Percentiles rank a stretch among this genome's conserved stretches.
Evolutionary conservation across 1,140 invertebrate species (phyloP).

Genomic region (Nilaparvata lugens): DNA sequence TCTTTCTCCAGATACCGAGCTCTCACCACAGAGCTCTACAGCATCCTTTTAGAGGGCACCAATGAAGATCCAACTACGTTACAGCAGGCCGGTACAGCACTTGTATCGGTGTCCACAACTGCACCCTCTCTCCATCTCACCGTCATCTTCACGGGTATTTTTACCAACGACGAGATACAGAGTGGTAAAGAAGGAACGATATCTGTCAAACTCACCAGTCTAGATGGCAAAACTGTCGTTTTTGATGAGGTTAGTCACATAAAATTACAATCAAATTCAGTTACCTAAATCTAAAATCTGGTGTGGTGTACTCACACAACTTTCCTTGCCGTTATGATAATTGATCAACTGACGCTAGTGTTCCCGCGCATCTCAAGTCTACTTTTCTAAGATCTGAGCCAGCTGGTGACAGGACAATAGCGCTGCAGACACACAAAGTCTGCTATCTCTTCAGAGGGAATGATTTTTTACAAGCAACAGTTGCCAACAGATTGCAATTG

Average conservation of each 20-base stretch:
- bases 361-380: no score
- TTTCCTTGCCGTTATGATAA: no score
- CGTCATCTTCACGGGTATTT: constrained; percentile 72
- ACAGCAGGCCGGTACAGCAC: constrained; percentile 71
- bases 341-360: no score
- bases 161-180: constrained; percentile 45
- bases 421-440: no score
- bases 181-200: constrained; percentile 46
- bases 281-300: no score
- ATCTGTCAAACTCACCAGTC: constrained; percentile 55
- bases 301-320: no score
- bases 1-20: constrained; percentile 39
- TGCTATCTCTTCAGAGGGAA: no score
- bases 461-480: no score
- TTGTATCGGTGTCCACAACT: constrained; percentile 66
- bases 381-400: no score
- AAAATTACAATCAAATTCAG: no score
- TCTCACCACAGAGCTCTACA: constrained; percentile 69
- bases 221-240: constrained; percentile 58
- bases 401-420: no score
- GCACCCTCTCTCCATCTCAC: constrained; percentile 72
- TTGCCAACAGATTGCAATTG: no score
- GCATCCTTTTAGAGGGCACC: constrained; percentile 48
- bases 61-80: constrained; percentile 31
- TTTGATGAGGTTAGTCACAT: constrained; percentile 57